Evolutionary conservation across 92 coral and sea anemone genomes (phyloP).

Genomic region (Virgularia gustaviana): DNA sequence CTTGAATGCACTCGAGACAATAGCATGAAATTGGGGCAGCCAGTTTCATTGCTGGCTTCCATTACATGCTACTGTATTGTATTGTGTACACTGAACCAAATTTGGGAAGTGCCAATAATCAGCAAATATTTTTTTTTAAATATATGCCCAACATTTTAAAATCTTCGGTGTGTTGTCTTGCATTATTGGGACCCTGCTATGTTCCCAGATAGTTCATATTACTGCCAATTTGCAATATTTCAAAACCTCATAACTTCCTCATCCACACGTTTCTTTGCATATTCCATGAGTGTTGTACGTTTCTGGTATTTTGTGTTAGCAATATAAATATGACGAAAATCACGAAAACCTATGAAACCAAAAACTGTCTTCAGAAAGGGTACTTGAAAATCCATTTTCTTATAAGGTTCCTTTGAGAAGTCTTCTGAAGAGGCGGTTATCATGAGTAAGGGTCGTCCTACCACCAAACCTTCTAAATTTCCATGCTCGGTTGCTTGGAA

Average conservation of each 20-base stretch:
- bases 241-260: slow-evolving; percentile 61
- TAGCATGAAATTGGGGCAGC: too few relatives aligned
- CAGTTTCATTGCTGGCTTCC: too few relatives aligned
- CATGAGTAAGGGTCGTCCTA: slow-evolving; percentile 68
- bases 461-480: slow-evolving; percentile 78
- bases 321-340: slow-evolving; percentile 84
- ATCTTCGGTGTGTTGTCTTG: not conserved
- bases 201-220: not conserved
- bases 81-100: too few relatives aligned
- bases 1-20: too few relatives aligned
- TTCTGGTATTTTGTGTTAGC: slow-evolving; percentile 75
- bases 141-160: too few relatives aligned
- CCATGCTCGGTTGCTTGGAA: slow-evolving; percentile 75
- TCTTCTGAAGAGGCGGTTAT: slow-evolving; percentile 94
- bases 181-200: not conserved
- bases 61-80: too few relatives aligned
- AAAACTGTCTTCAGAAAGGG: slow-evolving; percentile 89
- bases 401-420: slow-evolving; percentile 69
- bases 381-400: slow-evolving; percentile 86
- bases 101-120: too few relatives aligned
- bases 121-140: too few relatives aligned
- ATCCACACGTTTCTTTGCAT: slow-evolving; percentile 43
- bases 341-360: slow-evolving; percentile 88
- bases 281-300: slow-evolving; percentile 47
- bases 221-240: not conserved